Evolutionary conservation across 2,888 invertebrate genomes (phyloP).

Genomic region (Corbicula japonica): DNA sequence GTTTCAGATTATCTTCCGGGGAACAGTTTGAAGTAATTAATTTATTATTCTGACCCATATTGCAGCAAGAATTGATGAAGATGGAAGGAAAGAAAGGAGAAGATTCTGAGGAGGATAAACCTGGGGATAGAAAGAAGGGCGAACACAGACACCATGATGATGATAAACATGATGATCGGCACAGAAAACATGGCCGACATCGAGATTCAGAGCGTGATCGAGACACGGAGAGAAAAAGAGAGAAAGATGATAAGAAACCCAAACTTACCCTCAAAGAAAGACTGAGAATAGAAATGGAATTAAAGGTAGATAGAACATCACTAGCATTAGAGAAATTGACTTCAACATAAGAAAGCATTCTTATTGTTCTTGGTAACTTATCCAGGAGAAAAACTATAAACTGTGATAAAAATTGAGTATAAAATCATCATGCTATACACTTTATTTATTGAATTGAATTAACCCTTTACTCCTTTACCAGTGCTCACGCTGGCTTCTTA

Average conservation of each 20-base stretch:
- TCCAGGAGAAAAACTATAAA: too few relatives aligned
- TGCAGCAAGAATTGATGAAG: constrained; percentile 61
- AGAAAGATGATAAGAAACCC: constrained; percentile 57
- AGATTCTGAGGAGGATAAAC: constrained; percentile 46
- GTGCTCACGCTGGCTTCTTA: too few relatives aligned
- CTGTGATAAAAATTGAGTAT: too few relatives aligned
- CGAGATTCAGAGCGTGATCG: constrained; percentile 24
- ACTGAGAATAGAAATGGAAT: constrained; percentile 66
- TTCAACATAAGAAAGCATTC: too few relatives aligned
- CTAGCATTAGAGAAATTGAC: too few relatives aligned
- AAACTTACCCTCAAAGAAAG: constrained; percentile 64
- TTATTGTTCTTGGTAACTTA: too few relatives aligned
- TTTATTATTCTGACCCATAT: constrained; percentile 1
- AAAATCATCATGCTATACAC: too few relatives aligned
- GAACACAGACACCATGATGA: constrained; percentile 50
- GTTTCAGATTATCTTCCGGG: too few relatives aligned
- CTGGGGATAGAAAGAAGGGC: constrained; percentile 32
- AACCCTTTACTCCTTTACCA: too few relatives aligned
- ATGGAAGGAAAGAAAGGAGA: constrained; percentile 54
- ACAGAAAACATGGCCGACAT: constrained; percentile 30
- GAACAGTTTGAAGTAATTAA: too few relatives aligned
- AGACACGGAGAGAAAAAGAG: constrained; percentile 33
- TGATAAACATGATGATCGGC: constrained; percentile 51
- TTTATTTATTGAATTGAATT: too few relatives aligned
- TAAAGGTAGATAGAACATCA: too few relatives aligned